Evolutionary conservation across 2,888 invertebrate genomes (phyloP), one percentile per base, ranked within the genome.

Genomic region (Pristionchus entomophagus): DNA sequence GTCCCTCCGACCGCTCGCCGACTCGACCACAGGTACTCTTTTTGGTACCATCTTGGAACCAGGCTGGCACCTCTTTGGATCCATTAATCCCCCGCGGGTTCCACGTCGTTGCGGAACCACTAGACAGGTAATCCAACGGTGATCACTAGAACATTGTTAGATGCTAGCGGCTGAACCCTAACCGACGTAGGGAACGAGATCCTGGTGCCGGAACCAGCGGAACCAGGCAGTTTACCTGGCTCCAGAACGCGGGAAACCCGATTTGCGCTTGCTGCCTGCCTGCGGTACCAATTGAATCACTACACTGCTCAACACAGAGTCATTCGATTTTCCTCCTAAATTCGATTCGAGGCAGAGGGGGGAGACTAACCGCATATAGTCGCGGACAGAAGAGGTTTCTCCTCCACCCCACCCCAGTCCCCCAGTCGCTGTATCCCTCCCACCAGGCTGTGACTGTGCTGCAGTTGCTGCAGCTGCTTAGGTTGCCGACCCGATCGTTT

Each of bases 1-100:
- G 1, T 86, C 86, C 10, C 88, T 90, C 49, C 87, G 90, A 45
- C 89, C 90, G 1, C 87, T 90, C 29, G 89, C 88, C 85, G 84
- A 87, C 62, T 86, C 88, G 2, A 49, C 84, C 17, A 59, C 88
- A 84, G 88, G 88, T 77, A 84, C n/a, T 19, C 26, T 73, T 22
- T 12, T n/a, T 26, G 45, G 45, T 45, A 45, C 45, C 45, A 10
- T 26, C 26, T 26, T 59, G 17, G 62, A 12, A 62, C 62, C 62
- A 6, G 12, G 8, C 29, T 62, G 59, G 59, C 10, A 59, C 62
- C 32, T 14, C 62, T 29, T 32, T 17, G 29, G 14, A 2, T 12
- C 0, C 32, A 8, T 22, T 22, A n/a, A n/a, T 32, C 32, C 26
- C 29, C 29, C 65, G 32, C 65, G 17, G 17, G 32, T 62, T 12